A percentile compares a stretch with the other conserved stretches of the same genome.
Evolutionary conservation across 2,888 invertebrate genomes (phyloP).

Genomic region (Drosophila pseudotalamancana): DNA sequence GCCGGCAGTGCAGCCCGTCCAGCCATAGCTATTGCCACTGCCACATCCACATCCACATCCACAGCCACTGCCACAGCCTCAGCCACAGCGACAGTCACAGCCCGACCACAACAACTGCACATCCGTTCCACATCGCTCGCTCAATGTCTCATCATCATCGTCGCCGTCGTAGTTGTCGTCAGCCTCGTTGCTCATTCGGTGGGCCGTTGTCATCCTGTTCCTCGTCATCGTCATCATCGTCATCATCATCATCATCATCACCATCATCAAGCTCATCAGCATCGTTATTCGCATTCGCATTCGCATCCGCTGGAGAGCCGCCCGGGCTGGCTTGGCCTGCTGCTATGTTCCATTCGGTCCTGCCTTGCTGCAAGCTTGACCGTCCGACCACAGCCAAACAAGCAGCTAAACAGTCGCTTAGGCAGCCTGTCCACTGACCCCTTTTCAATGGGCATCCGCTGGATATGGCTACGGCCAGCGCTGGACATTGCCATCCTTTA

Average conservation of each 20-base stretch:
- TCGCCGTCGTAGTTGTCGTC: slow-evolving; percentile 67
- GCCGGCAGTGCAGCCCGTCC: slow-evolving; percentile 44
- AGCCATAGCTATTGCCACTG: not conserved
- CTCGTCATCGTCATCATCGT: slow-evolving; percentile 17
- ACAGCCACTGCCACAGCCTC: slow-evolving; percentile 6
- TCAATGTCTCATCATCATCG: slow-evolving; percentile 72
- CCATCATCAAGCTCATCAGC: slow-evolving; percentile 6
- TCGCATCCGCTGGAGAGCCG: slow-evolving; percentile 33
- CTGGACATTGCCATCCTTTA: slow-evolving; percentile 53
- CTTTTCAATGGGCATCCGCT: slow-evolving; percentile 79
- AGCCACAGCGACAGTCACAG: slow-evolving; percentile 30
- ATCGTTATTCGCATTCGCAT: slow-evolving; percentile 20
- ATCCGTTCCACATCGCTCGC: slow-evolving; percentile 79
- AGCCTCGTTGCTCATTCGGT: slow-evolving; percentile 64
- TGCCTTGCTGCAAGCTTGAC: slow-evolving; percentile 14
- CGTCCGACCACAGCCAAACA: slow-evolving; percentile 73
- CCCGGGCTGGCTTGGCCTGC: slow-evolving; percentile 15
- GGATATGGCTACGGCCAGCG: slow-evolving; percentile 34
- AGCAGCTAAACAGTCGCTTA: slow-evolving; percentile 80
- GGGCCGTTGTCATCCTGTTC: slow-evolving; percentile 34
- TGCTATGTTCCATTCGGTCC: slow-evolving; percentile 4
- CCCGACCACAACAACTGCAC: slow-evolving; percentile 77
- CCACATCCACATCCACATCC: too few relatives aligned
- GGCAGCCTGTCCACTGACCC: slow-evolving; percentile 70
- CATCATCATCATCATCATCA: slow-evolving; percentile 5